Percentiles rank a stretch among this genome's conserved stretches.
phyloP scores from a whole-genome alignment of 2,113 vertebrate species.

The Turnix velox region DNA sequence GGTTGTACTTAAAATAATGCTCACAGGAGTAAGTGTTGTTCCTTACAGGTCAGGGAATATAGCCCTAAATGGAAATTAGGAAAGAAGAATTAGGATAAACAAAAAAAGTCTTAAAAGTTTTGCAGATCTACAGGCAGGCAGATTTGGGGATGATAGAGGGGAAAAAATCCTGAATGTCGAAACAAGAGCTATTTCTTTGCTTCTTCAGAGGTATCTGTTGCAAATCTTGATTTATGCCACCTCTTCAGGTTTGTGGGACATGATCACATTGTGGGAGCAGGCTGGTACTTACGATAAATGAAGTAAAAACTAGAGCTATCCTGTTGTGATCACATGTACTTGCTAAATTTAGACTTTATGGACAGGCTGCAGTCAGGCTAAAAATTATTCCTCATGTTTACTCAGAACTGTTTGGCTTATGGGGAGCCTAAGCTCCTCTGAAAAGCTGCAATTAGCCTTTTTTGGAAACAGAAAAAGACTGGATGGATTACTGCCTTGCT shows the following conservation, averaged over 20 bases:
- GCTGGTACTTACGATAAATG: neutral
- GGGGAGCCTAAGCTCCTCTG: neutral
- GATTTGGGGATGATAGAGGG: neutral
- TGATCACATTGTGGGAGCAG: neutral
- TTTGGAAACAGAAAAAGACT: conserved; percentile 24
- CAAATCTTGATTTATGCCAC: neutral
- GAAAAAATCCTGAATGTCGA: neutral
- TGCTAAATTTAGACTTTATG: neutral
- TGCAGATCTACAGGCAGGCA: neutral
- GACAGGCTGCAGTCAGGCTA: neutral
- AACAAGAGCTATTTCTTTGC: neutral
- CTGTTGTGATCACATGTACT: neutral
- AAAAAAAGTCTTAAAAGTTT: neutral
- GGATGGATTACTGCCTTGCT: neutral
- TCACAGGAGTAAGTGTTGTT: neutral
- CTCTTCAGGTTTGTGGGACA: neutral
- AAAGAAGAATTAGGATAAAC: neutral
- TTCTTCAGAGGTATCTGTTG: neutral
- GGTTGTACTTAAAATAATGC: neutral
- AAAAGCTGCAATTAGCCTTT: conserved; percentile 22
- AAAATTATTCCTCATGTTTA: neutral
- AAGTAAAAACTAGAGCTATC: neutral
- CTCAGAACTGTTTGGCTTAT: neutral
- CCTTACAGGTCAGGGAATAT: neutral
- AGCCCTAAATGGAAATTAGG: neutral